Percentiles rank a stretch among this genome's conserved stretches.
phyloP scores from a whole-genome alignment of 2,888 invertebrate species.

The Napeogenes inachia region DNA sequence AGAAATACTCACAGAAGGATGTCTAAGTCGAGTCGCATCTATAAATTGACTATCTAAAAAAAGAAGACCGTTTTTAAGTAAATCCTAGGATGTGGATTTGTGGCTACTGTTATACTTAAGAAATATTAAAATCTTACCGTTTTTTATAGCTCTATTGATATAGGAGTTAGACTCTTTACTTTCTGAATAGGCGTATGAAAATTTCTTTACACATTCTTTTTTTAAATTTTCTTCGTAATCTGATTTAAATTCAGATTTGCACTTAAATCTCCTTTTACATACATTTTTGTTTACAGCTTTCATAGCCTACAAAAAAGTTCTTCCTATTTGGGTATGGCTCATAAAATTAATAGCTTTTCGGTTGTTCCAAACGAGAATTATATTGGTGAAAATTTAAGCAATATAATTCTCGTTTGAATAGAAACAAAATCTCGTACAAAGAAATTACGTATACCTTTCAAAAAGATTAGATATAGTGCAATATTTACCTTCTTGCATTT shows the following conservation, averaged over 20 bases:
- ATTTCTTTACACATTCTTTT: constrained; percentile 37
- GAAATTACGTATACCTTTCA: too few relatives aligned
- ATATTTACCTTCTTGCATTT: constrained; percentile 45
- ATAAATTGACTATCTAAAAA: neutral
- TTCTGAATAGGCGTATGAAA: too few relatives aligned
- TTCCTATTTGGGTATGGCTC: neutral
- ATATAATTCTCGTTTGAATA: too few relatives aligned
- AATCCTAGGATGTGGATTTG: neutral
- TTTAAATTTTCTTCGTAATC: constrained; percentile 34
- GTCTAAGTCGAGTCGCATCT: neutral
- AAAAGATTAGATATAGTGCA: too few relatives aligned
- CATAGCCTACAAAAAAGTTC: constrained; percentile 25
- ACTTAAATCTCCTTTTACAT: constrained; percentile 31
- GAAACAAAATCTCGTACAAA: too few relatives aligned
- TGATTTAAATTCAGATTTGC: constrained; percentile 34
- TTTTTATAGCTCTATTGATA: constrained; percentile 3
- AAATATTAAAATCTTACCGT: constrained; percentile 9
- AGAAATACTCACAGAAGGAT: neutral
- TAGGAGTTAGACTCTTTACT: neutral
- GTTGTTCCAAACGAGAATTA: too few relatives aligned
- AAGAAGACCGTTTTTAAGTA: neutral
- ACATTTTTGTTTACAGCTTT: constrained; percentile 27
- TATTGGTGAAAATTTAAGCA: too few relatives aligned
- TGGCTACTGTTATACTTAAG: too few relatives aligned
- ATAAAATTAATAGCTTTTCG: neutral